phyloP scores from a whole-genome alignment of 1,140 invertebrate genomes.

The Drosophila kikkawai region DNA sequence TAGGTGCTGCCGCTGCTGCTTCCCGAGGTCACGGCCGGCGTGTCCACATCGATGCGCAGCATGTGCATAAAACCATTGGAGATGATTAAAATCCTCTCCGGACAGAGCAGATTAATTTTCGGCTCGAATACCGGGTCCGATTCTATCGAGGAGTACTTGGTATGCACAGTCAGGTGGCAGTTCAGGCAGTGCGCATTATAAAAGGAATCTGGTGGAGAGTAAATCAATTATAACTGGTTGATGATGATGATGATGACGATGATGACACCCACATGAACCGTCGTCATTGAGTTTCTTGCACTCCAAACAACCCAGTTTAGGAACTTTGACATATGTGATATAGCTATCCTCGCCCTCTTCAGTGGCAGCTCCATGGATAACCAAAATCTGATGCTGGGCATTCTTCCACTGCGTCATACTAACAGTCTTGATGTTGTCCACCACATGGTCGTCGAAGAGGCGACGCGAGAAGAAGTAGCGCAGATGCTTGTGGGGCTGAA shows the following conservation, averaged over 20 bases:
- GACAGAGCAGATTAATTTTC: slow-evolving; percentile 79
- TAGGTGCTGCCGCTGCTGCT: slow-evolving; percentile 21
- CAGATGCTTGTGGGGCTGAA: slow-evolving; percentile 78
- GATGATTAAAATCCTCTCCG: slow-evolving; percentile 78
- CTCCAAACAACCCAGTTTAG: slow-evolving; percentile 84
- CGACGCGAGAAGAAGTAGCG: slow-evolving; percentile 84
- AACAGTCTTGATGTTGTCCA: slow-evolving; percentile 87
- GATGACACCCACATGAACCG: slow-evolving; percentile 64
- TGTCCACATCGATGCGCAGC: slow-evolving; percentile 77
- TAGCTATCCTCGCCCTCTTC: slow-evolving; percentile 84
- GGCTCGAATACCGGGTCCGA: slow-evolving; percentile 80
- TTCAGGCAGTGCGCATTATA: slow-evolving; percentile 79
- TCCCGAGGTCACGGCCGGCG: slow-evolving; percentile 52
- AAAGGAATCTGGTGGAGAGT: slow-evolving; percentile 69
- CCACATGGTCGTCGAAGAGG: slow-evolving; percentile 87
- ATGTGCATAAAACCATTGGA: slow-evolving; percentile 84
- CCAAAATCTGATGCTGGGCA: slow-evolving; percentile 86
- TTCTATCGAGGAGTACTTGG: slow-evolving; percentile 82
- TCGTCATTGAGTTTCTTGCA: slow-evolving; percentile 82
- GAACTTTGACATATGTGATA: slow-evolving; percentile 84
- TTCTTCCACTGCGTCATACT: slow-evolving; percentile 87
- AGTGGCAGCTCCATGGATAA: slow-evolving; percentile 86
- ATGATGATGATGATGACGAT: too few relatives aligned
- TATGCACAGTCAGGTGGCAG: slow-evolving; percentile 84
- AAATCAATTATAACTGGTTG: not conserved